phyloP scores from a whole-genome alignment of 2,797 vertebrate species.

The Hirundo rustica region DNA sequence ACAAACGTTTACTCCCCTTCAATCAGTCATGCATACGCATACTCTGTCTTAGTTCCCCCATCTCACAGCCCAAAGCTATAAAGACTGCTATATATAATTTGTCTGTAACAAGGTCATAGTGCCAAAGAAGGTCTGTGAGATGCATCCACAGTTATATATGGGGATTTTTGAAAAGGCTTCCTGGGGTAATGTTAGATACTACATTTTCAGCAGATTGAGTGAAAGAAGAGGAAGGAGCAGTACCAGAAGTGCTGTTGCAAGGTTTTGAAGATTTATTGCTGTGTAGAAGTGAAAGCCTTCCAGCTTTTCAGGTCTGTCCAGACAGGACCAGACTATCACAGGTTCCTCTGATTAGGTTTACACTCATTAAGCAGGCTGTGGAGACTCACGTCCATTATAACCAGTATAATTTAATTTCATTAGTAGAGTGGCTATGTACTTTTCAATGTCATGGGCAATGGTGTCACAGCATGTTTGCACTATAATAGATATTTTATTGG shows the following conservation, averaged over 20 bases:
- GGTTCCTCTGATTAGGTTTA: conserved; percentile 48
- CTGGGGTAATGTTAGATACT: neutral
- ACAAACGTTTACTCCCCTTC: neutral
- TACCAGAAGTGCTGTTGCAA: neutral
- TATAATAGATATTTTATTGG: conserved; percentile 19
- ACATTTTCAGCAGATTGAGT: neutral
- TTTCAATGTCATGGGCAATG: conserved; percentile 11
- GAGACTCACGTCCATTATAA: conserved; percentile 12
- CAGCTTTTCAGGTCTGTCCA: neutral
- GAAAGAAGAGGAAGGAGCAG: neutral
- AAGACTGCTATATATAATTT: neutral
- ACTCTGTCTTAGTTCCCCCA: neutral
- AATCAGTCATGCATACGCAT: neutral
- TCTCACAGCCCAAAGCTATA: neutral
- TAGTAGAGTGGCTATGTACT: neutral
- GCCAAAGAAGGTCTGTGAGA: neutral
- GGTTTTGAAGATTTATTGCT: neutral
- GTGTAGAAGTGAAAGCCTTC: neutral
- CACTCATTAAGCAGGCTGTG: conserved; percentile 22
- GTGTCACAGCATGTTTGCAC: neutral
- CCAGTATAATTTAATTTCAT: conserved; percentile 36
- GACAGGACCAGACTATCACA: neutral
- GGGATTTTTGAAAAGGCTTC: neutral
- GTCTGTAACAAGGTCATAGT: neutral
- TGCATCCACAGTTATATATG: neutral